Evolutionary conservation across 2,113 vertebrate species (phyloP), one percentile per base, ranked within the genome.

Genomic region (Globicephala melas): DNA sequence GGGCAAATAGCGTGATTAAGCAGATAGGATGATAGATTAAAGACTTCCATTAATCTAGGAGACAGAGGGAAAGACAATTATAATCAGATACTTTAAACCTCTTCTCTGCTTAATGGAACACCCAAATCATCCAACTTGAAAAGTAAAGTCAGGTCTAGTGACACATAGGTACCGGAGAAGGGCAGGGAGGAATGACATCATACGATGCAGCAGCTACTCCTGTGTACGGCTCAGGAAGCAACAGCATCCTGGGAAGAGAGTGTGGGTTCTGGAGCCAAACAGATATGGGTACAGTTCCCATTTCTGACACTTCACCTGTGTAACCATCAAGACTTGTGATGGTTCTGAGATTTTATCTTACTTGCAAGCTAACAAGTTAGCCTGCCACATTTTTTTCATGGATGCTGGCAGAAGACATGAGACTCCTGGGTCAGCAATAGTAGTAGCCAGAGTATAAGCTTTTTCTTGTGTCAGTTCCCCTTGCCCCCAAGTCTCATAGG

Each of bases 21-120:
- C 94, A 92, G 88, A 89, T 25, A 50, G 20, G 31, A 76, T 67
- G 63, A 76, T 68, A 85, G 70, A 96, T 79, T 71, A 95, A 95
- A 36, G 44, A 63, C 18, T 94, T 55, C 3, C 26, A 60, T 89
- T 95, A 91, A 86, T 33, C 14, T 83, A 55, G 31, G 65, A 83
- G 70, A 94, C 33, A 92, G 31, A 91, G 38, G 41, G 70, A 91
- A 91, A 79, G 36, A 67, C n/a, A 91, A 90, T 84, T 85, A 91
- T 85, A 91, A 79, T 44, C 17, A 77, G 44, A 89, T 58, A 44
- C 23, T 86, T 94, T 80, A 90, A 95, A 94, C 38, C 33, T 95
- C 73, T 83, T 96, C 28, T 84, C 50, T 89, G 26, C 33, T 73
- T 63, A 67, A 71, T 89, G 28, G 20, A 68, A 83, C 18, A 94